Evolutionary conservation across 2,797 vertebrate genomes (phyloP).

Genomic region (Coilia nasus): DNA sequence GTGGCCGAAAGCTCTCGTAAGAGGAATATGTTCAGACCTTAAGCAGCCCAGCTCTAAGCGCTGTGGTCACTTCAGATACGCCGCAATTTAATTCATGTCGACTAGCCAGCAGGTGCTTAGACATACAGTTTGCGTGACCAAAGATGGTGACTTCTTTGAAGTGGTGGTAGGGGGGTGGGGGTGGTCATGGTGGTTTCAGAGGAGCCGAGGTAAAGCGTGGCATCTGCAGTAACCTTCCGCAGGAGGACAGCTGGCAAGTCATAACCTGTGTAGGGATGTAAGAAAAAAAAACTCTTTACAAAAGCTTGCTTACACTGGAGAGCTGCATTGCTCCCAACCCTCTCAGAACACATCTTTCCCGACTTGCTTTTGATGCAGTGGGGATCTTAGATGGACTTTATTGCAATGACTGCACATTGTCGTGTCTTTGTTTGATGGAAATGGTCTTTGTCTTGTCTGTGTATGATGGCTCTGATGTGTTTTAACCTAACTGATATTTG

Average conservation of each 20-base stretch:
- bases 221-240: background rate
- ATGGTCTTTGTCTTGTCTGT: too few relatives aligned
- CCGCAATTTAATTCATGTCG: background rate
- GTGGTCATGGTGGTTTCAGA: background rate
- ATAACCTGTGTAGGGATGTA: background rate
- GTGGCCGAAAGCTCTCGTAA: background rate
- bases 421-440: too few relatives aligned
- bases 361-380: too few relatives aligned
- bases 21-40: background rate
- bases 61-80: background rate
- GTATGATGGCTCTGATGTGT: too few relatives aligned
- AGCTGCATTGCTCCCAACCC: background rate
- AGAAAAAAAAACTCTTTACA: conserved; percentile 10
- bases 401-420: too few relatives aligned
- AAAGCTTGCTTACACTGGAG: background rate
- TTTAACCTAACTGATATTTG: too few relatives aligned
- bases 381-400: too few relatives aligned
- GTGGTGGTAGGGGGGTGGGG: background rate
- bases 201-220: background rate
- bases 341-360: background rate
- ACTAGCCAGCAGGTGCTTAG: background rate
- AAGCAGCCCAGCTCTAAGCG: background rate
- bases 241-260: background rate
- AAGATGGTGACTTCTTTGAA: background rate
- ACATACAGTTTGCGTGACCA: background rate